Evolutionary conservation across 2,888 invertebrate species (phyloP).

Genomic region (Athalia circularis): DNA sequence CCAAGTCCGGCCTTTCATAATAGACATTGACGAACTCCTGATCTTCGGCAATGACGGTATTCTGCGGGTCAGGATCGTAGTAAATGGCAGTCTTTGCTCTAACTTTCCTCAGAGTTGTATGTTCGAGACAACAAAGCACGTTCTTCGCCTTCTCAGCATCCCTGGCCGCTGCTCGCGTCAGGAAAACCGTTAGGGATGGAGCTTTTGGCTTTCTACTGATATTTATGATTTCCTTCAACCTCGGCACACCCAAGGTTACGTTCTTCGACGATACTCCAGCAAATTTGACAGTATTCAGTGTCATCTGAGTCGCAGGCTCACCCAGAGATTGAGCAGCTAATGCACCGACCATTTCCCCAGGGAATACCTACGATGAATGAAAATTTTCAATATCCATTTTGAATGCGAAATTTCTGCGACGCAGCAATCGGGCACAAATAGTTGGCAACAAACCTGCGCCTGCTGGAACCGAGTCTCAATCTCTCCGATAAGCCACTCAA

Average conservation of each 20-base stretch:
- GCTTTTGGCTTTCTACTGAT: constrained; percentile 99
- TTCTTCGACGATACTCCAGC: constrained; percentile 99
- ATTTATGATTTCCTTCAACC: constrained; percentile 98
- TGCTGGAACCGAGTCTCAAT: constrained; percentile 99
- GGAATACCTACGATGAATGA: constrained; percentile 74
- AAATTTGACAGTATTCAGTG: constrained; percentile 99
- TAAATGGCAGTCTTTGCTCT: constrained; percentile 99
- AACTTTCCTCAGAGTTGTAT: constrained; percentile 96
- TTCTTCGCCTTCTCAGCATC: constrained; percentile 99
- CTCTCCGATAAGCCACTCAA: constrained; percentile 99
- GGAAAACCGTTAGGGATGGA: constrained; percentile 97
- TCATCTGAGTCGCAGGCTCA: constrained; percentile 99
- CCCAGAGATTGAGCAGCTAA: constrained; percentile 99
- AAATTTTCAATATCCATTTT: neutral
- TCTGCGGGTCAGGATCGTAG: constrained; percentile 99
- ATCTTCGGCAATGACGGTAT: constrained; percentile 98
- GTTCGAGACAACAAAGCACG: constrained; percentile 97
- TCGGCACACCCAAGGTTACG: constrained; percentile 99
- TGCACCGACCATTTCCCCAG: constrained; percentile 99
- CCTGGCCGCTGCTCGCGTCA: constrained; percentile 97
- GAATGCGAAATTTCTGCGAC: neutral
- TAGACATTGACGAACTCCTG: constrained; percentile 99
- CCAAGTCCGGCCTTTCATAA: constrained; percentile 99
- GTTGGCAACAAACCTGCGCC: constrained; percentile 83
- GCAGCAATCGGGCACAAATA: constrained; percentile 1